Base-by-base conservation (phyloP, 2,888 invertebrate genomes). In the Achlya flavicornis region DNA sequence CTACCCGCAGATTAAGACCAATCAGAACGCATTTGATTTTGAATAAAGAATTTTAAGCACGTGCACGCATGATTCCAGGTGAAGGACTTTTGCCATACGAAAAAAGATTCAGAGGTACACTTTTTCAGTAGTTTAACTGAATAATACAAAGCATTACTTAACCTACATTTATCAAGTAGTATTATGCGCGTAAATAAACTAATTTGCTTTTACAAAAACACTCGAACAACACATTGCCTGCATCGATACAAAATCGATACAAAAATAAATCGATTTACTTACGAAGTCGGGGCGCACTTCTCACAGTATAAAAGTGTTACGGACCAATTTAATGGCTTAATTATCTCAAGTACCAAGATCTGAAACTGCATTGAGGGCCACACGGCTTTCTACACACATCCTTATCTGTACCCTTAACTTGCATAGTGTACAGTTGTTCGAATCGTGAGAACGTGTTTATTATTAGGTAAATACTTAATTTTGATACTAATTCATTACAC, bases 291-390 rank as follows among this genome's bases (percentile, higher is more conserved):
- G 74, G 72, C 75, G 77, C 80, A 76, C 85, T 89, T 88, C 89
- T 85, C 88, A 88, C 88, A 86, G 79, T 79, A 80, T 86, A 81
- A 87, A 87, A 87, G 87, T 87, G 87, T 85, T 84, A 85, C 84
- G 81, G 80, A 84, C 83, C 84, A 83, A 88, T 88, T 87, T 90
- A 90, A 92, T 91, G 87, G 87, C 89, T 91, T 91, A 89, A 92
- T 93, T 92, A 91, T 89, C 89, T 90, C 87, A 84, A 91, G 89
- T 89, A 88, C 85, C 79, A 75, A 81, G 84, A 87, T 87, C 83
- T 79, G 77, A 77, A 78, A 71, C 75, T 77, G 73, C 79, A 81
- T 78, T 84, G 77, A 85, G 79, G 79, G 80, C 80, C 78, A 71
- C 76, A 75, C 75, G 67, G 72, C 72, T 71, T 63, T 68, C 59